These are phyloP conservation scores for Mechanitis mazaeus DNA, from an alignment of 2,888 invertebrate genomes.

Conservation along the genomic window DNA sequence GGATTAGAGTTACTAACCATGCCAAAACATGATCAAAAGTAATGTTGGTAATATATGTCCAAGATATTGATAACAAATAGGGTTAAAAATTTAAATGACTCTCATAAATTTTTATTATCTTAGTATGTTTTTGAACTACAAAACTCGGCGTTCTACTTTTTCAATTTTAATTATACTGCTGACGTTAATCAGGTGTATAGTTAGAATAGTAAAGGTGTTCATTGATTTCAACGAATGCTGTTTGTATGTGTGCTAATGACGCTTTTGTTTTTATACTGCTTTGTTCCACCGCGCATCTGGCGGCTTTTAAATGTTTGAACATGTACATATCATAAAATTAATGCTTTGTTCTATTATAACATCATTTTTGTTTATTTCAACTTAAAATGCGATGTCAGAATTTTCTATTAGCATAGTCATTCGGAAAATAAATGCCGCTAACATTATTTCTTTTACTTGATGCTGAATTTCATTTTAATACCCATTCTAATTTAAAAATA, in stretches of 20 bases:
- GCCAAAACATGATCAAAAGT: too few relatives aligned
- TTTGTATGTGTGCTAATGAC: conserved; percentile 24
- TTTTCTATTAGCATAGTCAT: neutral
- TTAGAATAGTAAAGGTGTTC: conserved; percentile 37
- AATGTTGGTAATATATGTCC: too few relatives aligned
- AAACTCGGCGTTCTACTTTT: conserved; percentile 4
- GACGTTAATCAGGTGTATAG: conserved; percentile 35
- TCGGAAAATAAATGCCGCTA: too few relatives aligned
- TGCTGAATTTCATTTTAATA: too few relatives aligned
- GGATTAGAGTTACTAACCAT: too few relatives aligned
- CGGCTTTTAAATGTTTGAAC: neutral
- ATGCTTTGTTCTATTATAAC: conserved; percentile 1
- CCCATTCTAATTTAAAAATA: too few relatives aligned
- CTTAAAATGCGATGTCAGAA: neutral
- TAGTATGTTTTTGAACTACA: neutral
- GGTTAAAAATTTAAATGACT: too few relatives aligned
- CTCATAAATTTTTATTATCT: neutral
- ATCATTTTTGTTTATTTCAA: neutral
- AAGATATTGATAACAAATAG: too few relatives aligned
- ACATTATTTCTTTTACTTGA: too few relatives aligned
- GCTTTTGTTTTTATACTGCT: conserved; percentile 19
- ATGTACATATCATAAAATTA: neutral
- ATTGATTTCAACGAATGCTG: conserved; percentile 37
- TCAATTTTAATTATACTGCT: conserved; percentile 37
- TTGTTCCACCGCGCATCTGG: conserved; percentile 7